Base-by-base conservation (phyloP, 2,797 vertebrate genomes). In the Apodemus agrarius region DNA sequence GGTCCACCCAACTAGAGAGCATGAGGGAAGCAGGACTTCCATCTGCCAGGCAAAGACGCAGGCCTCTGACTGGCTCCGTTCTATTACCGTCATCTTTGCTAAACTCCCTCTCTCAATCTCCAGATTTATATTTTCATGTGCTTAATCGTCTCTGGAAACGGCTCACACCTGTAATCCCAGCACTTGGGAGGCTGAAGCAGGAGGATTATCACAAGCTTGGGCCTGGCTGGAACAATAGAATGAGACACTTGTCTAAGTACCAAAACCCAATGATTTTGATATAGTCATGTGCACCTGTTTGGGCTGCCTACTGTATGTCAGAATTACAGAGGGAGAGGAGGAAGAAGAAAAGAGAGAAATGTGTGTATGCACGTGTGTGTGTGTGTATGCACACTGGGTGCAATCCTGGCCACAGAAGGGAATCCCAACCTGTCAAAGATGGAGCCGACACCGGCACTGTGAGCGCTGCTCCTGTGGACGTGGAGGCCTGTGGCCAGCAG, bases 401-500 rank as follows among this genome's bases (percentile, higher is more conserved):
- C 29, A 34, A 65, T 31, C 0, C 74, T 5, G 61, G 79, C 49
- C 37, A 57, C 54, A 40, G 93, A 24, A 61, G 40, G 65, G 26
- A 87, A 4, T 90, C 22, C 0, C 90, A 86, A 99, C 99, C 99
- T 99, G 99, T 99, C 99, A 19, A 99, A 99, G 98, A 99, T 99
- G 98, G 99, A 99, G 97, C 99, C 99, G 10, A 99, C 99, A 0
- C 99, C 99, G 0, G 99, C 99, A 0, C 99, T 99, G 98, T 99
- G 99, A 88, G 99, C 99, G 0, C 99, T 99, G 98, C 99, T 99
- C 6, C 99, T 99, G 98, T 99, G 99, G 52, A 99, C 99, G 0
- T 99, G 99, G 96, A 99, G 98, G 75, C 99, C 99, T 0, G 99
- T 99, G 95, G 99, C 99, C 97, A 99, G 98, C 9, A 99, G 99